Percentiles rank a stretch among this genome's conserved stretches.
Evolutionary conservation across 2,113 vertebrate genomes (phyloP).

Genomic region (Erpornis zantholeuca): DNA sequence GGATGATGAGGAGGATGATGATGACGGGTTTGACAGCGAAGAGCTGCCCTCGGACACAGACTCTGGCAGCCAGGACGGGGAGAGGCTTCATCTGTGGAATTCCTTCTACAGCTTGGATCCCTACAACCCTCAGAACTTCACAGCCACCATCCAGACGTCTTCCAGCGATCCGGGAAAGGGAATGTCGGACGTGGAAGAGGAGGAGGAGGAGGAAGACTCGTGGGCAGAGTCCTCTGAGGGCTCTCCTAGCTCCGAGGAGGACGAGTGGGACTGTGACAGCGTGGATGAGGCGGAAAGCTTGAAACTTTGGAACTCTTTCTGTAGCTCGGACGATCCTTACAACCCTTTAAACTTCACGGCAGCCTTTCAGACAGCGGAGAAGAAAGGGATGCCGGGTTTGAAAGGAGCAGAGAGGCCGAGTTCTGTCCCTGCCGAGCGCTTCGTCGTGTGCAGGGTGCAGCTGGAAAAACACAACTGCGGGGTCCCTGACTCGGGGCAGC

Average conservation of each 20-base stretch:
- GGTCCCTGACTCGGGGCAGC: conserved; percentile 34
- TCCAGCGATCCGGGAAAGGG: not conserved
- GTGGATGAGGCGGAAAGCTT: conserved; percentile 81
- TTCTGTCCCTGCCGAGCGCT: not conserved
- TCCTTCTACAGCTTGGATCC: conserved; percentile 84
- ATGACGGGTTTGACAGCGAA: conserved; percentile 89
- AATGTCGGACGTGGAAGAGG: not conserved
- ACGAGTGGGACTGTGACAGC: conserved; percentile 75
- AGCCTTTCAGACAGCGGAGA: conserved; percentile 74
- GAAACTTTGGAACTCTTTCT: conserved; percentile 85
- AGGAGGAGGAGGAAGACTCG: not conserved
- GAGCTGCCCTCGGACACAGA: conserved; percentile 75
- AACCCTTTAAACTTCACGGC: conserved; percentile 90
- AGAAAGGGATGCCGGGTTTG: not conserved
- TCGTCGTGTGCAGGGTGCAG: conserved; percentile 32
- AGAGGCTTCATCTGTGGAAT: conserved; percentile 80
- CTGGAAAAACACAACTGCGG: conserved; percentile 61
- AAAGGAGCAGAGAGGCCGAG: not conserved
- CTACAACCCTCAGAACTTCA: conserved; percentile 89
- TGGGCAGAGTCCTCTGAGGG: conserved; percentile 46
- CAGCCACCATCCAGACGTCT: conserved; percentile 75
- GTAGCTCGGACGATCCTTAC: conserved; percentile 84
- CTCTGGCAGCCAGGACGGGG: conserved; percentile 44
- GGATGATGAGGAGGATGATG: conserved; percentile 65
- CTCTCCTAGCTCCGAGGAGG: conserved; percentile 54